Evolutionary conservation across 1,140 invertebrate genomes (phyloP).

Genomic region (Drosophila fuyamai): DNA sequence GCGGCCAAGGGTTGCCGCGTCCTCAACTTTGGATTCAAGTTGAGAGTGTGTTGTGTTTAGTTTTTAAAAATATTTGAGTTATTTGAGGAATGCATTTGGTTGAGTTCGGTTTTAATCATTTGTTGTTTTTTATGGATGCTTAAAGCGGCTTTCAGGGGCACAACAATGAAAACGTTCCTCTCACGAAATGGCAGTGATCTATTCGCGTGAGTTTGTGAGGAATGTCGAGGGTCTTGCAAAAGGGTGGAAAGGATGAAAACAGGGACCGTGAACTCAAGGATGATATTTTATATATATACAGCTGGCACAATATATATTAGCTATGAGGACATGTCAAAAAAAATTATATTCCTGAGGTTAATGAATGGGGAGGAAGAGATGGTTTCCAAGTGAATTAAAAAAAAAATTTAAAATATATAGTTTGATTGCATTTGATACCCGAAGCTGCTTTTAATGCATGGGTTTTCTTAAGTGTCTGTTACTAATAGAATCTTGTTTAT

Average conservation of each 20-base stretch:
- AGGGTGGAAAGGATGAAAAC: conserved; percentile 17
- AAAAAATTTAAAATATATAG: not conserved
- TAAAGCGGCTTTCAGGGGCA: conserved; percentile 30
- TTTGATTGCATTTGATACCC: not conserved
- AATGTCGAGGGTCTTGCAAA: conserved; percentile 47
- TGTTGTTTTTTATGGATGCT: conserved; percentile 39
- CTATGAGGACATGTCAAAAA: not conserved
- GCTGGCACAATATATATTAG: conserved; percentile 7
- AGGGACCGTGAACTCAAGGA: not conserved
- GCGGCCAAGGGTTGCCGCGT: conserved; percentile 31
- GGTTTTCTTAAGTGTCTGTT: too few species aligned
- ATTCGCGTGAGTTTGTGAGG: conserved; percentile 35
- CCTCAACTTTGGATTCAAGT: conserved; percentile 19
- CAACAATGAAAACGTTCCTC: conserved; percentile 21
- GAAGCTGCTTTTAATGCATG: too few species aligned
- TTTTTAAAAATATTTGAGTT: conserved; percentile 70
- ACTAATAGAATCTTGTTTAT: too few species aligned
- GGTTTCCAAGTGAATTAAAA: not conserved
- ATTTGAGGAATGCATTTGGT: conserved; percentile 62
- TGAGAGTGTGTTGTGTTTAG: conserved; percentile 50
- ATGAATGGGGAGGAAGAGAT: not conserved
- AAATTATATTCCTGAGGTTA: not conserved
- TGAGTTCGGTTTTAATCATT: conserved; percentile 61
- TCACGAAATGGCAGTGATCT: conserved; percentile 57
- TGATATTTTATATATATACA: conserved; percentile 4